Base-by-base conservation (phyloP, 2,797 vertebrate species). In the Eospalax fontanierii region DNA sequence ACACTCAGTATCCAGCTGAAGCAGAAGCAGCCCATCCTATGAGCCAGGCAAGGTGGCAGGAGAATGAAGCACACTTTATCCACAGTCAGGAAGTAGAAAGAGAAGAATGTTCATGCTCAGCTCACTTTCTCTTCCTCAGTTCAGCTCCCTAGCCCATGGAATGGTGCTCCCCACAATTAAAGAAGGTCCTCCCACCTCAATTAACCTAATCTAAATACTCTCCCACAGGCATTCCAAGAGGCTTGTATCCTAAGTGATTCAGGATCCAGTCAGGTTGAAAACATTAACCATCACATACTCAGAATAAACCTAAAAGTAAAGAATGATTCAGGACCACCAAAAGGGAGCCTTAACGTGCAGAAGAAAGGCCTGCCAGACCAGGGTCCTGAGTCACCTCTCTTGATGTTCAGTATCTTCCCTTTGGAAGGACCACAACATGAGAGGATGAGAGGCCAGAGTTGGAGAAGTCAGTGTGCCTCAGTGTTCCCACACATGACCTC, bases 251-350 rank as follows among this genome's bases (percentile, higher is more conserved):
- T 83, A 66, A 19, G 65, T 46, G 30, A 66, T 33, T 83, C 61
- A 21, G 66, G 63, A 83, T 66, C 40, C 63, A 30, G 33, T 33
- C 5, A 43, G 81, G 11, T 66, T 83, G 21, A 46, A 63, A 46
- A 21, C 33, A 65, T 33, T 33, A 82, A 66, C 61, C 28, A 66
- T 66, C 28, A 46, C 28, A 46, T 2, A 71, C 35, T 80, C 35
- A n/a, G 33, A 91, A 94, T 74, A 24, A 83, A 89, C 68, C 2
- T 2, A 87, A 76, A 46, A n/a, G 70, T n/a, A 88, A 57, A 68
- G 65, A 57, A 76, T 9, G 28, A 54, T 43, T 79, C 38, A 59
- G 9, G 4, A 18, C 11, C 54, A 90, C 79, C 63, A 54, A 12
- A 75, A 68, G 68, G 57, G 4, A 63, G n/a, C 43, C 50, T 78